Evolutionary conservation across 2,113 vertebrate species (phyloP).

Genomic region (Zosterops borbonicus): DNA sequence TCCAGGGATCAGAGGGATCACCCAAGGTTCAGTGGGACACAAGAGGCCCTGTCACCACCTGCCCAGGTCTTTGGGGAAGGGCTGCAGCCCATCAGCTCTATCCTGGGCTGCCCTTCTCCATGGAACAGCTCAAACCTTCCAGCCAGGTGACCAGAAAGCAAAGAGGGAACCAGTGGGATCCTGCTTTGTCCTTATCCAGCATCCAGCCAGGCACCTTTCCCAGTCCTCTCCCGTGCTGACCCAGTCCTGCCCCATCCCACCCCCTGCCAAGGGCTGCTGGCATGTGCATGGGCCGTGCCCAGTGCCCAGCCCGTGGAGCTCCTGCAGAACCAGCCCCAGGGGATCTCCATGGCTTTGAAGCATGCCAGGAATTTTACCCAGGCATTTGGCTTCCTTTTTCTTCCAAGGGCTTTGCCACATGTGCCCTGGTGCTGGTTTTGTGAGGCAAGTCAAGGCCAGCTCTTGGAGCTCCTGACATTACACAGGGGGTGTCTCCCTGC

Average conservation of each 20-base stretch:
- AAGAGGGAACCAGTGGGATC: background rate
- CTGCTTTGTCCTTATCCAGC: background rate
- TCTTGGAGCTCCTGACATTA: background rate
- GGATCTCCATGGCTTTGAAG: background rate
- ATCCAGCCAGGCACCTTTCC: background rate
- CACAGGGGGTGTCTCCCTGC: background rate
- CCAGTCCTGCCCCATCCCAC: background rate
- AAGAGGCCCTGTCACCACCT: background rate
- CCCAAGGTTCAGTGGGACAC: rapidly evolving
- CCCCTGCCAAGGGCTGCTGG: background rate
- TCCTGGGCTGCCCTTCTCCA: background rate
- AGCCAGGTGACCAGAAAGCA: background rate
- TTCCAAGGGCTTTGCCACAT: rapidly evolving
- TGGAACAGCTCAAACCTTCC: background rate
- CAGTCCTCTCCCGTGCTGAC: background rate
- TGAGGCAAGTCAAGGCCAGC: background rate
- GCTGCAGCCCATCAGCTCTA: background rate
- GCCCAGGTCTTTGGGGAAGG: background rate
- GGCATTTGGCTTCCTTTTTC: background rate
- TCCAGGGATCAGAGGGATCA: background rate
- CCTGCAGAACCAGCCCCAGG: background rate
- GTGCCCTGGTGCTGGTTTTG: background rate
- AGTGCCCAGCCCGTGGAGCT: rapidly evolving
- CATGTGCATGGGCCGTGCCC: rapidly evolving
- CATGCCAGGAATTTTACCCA: background rate